phyloP scores from a whole-genome alignment of 2,797 vertebrate species.

The Erethizon dorsatum region DNA sequence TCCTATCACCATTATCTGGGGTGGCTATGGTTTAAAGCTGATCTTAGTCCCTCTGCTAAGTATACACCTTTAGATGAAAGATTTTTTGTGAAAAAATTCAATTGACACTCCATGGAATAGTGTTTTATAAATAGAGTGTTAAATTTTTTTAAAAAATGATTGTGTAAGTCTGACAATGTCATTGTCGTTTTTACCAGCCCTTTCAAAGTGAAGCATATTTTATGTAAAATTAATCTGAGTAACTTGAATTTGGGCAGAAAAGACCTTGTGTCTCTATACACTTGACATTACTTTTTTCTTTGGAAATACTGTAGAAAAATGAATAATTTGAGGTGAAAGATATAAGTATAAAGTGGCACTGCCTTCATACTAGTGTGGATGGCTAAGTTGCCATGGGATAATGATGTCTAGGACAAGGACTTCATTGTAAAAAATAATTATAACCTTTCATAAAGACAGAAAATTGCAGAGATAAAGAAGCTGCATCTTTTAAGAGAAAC shows the following conservation, averaged over 20 bases:
- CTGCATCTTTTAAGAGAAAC: background rate
- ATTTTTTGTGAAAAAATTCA: constrained; percentile 33
- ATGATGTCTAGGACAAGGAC: background rate
- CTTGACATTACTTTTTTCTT: background rate
- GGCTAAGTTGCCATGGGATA: background rate
- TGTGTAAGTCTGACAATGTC: background rate
- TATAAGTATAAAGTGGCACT: background rate
- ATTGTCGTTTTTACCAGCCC: background rate
- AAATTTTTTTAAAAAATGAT: background rate
- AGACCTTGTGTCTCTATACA: background rate
- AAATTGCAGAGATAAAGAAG: background rate
- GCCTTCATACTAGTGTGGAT: background rate
- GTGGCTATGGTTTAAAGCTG: background rate
- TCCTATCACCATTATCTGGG: fast-evolving
- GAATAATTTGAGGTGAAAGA: constrained; percentile 1
- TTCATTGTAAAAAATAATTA: background rate
- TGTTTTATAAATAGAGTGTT: background rate
- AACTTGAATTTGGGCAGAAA: background rate
- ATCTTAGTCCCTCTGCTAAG: background rate
- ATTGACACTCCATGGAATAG: background rate
- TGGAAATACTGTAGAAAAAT: background rate
- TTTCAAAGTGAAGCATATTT: background rate
- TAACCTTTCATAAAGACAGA: background rate
- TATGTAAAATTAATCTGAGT: background rate
- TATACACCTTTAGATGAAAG: background rate